These are phyloP conservation scores for Elmis aenea DNA, from an alignment of 2,888 invertebrate species.

Conservation along the genomic window DNA sequence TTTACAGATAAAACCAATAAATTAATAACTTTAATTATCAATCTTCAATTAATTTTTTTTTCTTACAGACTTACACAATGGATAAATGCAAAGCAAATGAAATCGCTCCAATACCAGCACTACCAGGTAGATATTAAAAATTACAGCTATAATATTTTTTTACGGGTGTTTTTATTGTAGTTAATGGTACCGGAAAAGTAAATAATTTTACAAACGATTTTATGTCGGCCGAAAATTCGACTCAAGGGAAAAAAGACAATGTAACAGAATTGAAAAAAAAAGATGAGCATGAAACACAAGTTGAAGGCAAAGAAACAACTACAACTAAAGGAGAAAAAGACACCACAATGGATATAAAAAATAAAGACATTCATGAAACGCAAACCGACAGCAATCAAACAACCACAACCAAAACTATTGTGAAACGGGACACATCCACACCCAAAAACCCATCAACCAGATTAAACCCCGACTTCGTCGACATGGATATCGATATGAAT, in stretches of 20 bases:
- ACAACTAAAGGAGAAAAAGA: no score
- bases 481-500: slow-evolving; percentile 29
- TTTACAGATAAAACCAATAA: no score
- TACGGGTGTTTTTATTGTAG: background rate
- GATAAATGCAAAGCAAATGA: slow-evolving; percentile 21
- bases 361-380: no score
- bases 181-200: slow-evolving; percentile 1
- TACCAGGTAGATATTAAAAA: slow-evolving; percentile 14
- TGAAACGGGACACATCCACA: slow-evolving; percentile 2
- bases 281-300: background rate
- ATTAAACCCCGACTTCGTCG: slow-evolving; percentile 29
- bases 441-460: background rate
- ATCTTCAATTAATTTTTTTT: slow-evolving; percentile 4
- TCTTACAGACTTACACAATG: slow-evolving; percentile 22
- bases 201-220: slow-evolving; percentile 2
- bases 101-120: slow-evolving; percentile 17
- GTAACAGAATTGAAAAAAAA: slow-evolving; percentile 2
- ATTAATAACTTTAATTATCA: no score
- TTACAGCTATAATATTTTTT: background rate
- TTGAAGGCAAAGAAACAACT: slow-evolving; percentile 1
- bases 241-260: slow-evolving; percentile 1
- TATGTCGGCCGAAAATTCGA: background rate
- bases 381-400: no score
- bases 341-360: no score
- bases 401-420: background rate